Base-by-base conservation (phyloP, 2,888 invertebrate genomes). In the Drosophila algonquin region DNA sequence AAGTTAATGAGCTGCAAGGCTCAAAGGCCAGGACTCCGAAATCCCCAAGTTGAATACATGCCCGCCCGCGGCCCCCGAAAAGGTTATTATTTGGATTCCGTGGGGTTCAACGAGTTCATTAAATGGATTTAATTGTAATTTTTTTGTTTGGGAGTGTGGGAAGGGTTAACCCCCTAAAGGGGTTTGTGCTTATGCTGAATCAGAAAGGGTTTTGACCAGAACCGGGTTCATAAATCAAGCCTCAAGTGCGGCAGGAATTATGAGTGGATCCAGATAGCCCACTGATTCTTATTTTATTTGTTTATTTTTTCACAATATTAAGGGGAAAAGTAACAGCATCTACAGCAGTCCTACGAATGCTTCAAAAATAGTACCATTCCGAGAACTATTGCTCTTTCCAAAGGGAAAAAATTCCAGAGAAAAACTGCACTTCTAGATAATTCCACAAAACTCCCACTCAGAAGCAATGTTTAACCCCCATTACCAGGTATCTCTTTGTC, bases 61-160 rank as follows among this genome's bases (percentile, higher is more conserved):
- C 47, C 18, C 48, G 53, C 47, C 18, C 48, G 53, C 47, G 45
- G 51, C 54, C 63, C 54, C 63, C 80, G 14, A 6, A 79, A 86
- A 75, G 83, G 83, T 83, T 78, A 71, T 82, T 80, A 76, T 78
- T 86, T 76, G 63, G 67, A 67, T 67, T 77, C 69, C 59, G 57
- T 73, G 51, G 76, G 80, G 74, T 70, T 82, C 86, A 86, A 87
- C 79, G 86, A 81, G 85, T 87, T 82, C 81, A 85, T 85, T 87
- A 78, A 86, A 86, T 75, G 88, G 79, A 79, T 85, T 86, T 79
- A 82, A 82, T 85, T 85, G 86, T 85, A 63, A 59, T 80, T 71
- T 63, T 59, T 71, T 58, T 60, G 2, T 40, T 40, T n/a, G 40
- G 46, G 14, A 14, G n/a, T 18, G 44, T 8, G 10, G 16, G 10